Conservation (phyloP, 2,797 vertebrate genomes). For the Neosalanx taihuensis region DNA sequence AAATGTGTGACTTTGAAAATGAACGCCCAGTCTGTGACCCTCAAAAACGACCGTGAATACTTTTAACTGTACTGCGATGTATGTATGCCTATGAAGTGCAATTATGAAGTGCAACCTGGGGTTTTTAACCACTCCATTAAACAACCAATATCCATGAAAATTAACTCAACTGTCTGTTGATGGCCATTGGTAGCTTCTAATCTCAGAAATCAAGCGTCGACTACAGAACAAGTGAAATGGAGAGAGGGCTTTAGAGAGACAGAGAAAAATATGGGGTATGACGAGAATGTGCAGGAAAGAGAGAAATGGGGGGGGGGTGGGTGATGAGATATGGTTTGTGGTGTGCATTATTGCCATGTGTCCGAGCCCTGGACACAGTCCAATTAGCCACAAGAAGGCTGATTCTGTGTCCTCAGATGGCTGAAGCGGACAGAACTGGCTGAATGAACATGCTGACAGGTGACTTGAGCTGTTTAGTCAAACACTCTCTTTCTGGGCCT, state of each 20-base stretch:
- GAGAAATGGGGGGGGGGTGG: neutral
- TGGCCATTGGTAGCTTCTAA: too few relatives aligned
- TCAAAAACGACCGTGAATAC: neutral
- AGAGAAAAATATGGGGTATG: neutral
- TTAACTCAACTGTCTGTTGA: too few relatives aligned
- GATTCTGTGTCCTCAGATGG: slow-evolving; percentile 3
- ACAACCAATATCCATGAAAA: too few relatives aligned
- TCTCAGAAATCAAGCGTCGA: too few relatives aligned
- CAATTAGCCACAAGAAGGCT: slow-evolving; percentile 5
- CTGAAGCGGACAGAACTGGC: slow-evolving; percentile 26
- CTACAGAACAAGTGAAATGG: too few relatives aligned
- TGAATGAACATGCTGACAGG: slow-evolving; percentile 31
- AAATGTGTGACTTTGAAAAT: slow-evolving; percentile 46
- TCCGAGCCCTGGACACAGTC: too few relatives aligned
- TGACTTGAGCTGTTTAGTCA: neutral
- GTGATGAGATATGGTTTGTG: neutral
- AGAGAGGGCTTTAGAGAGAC: neutral
- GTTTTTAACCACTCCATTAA: too few relatives aligned
- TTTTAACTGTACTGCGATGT: slow-evolving; percentile 11
- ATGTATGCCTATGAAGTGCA: too few relatives aligned
- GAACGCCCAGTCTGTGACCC: slow-evolving; percentile 2
- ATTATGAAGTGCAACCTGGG: too few relatives aligned
- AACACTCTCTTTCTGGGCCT: slow-evolving; percentile 4
- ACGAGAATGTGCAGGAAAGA: neutral
- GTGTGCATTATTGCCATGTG: too few relatives aligned